phyloP scores from a whole-genome alignment of 2,888 invertebrate genomes.

The Amphimallon solstitiale region DNA sequence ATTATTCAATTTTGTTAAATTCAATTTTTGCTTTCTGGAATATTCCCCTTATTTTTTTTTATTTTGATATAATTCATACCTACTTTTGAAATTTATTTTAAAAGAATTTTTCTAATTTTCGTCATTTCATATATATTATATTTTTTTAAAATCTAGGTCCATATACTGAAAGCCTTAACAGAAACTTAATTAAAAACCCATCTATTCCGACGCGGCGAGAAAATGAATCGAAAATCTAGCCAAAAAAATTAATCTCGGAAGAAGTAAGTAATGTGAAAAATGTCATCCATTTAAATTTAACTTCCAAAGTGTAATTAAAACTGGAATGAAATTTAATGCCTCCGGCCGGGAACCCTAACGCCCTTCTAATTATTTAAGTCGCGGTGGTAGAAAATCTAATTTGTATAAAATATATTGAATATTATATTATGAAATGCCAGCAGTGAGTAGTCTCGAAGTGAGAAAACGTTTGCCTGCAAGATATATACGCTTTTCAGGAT shows the following conservation, averaged over 20 bases:
- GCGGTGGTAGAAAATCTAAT: slow-evolving; percentile 49
- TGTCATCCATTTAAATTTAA: slow-evolving; percentile 29
- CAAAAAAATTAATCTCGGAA: background rate
- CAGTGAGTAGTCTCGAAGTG: background rate
- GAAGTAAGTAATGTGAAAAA: slow-evolving; percentile 15
- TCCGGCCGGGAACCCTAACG: slow-evolving; percentile 40
- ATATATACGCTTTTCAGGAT: slow-evolving; percentile 8
- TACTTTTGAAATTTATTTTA: too few relatives aligned
- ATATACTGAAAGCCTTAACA: too few relatives aligned
- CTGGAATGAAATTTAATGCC: slow-evolving; percentile 35
- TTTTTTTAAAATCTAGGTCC: too few relatives aligned
- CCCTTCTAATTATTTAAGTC: slow-evolving; percentile 49
- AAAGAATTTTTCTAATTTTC: too few relatives aligned
- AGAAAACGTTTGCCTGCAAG: background rate
- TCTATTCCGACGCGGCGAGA: too few relatives aligned
- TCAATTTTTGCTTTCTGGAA: too few relatives aligned
- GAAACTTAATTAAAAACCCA: too few relatives aligned
- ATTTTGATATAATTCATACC: too few relatives aligned
- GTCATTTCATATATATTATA: too few relatives aligned
- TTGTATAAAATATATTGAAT: slow-evolving; percentile 51
- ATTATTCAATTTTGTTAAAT: too few relatives aligned
- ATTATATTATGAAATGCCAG: slow-evolving; percentile 44
- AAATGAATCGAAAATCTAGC: too few relatives aligned
- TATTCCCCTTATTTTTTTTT: too few relatives aligned
- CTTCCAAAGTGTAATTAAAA: slow-evolving; percentile 36